Evolutionary conservation across 2,888 invertebrate species (phyloP), one percentile per base, ranked within the genome.

Genomic region (Erpobdella octoculata): DNA sequence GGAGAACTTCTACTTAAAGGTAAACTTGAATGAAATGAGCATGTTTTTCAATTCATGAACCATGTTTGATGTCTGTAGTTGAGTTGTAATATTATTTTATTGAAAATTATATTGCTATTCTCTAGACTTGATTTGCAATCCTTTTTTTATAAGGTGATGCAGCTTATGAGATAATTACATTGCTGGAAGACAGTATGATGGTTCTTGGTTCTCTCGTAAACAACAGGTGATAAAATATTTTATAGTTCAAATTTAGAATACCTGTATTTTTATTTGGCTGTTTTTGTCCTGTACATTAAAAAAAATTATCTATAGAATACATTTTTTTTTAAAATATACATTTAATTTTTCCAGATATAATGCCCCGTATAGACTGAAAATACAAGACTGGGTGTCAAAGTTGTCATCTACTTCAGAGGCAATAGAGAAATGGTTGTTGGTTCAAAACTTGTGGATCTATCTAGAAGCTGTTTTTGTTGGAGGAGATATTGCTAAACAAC

Each of bases 391-490:
- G 96, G 89, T 95, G 0, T 89, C 89, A 75, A 95, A 96, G 83
- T 85, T 96, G 68, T 93, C 94, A 46, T 94, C 93, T 78, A 95
- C 95, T 0, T 95, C 95, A 82, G 96, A 96, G 84, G 93, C 96
- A 78, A 86, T 96, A 72, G 96, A 96, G 83, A 87, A 94, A 73
- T 96, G 96, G 96, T 85, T 96, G n/a, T 85, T 94, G 2, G 96
- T 96, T 0, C 96, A 96, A 84, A 96, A 96, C 81, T 91, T 96
- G 89, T 96, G 96, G 96, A 95, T 96, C 1, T 96, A 96, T 80
- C 85, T 96, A 41, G 96, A 96, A 83, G 96, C 96, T 0, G 96
- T 96, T 0, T 96, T 96, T 82, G 95, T 96, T 0, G 96, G 96
- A 6, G 96, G 96, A 74, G 96, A 96, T 81, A 96, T 96, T 78